Base-by-base conservation (phyloP, 2,113 vertebrate species). In the Cinclus mexicanus region DNA sequence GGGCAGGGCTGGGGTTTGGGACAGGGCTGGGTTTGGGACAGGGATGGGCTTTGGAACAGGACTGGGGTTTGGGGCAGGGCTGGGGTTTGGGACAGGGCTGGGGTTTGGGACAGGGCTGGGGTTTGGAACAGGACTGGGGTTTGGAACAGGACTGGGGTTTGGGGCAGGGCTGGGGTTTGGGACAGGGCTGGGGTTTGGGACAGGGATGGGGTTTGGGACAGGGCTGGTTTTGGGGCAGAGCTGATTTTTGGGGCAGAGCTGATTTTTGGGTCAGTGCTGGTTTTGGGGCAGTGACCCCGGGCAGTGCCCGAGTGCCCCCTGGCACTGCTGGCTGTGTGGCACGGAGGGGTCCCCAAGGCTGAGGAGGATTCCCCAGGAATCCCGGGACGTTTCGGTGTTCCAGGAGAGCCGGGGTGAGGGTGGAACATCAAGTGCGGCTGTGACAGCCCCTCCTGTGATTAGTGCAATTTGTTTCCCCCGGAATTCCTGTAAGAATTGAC, bases 391-490 rank as follows among this genome's bases (percentile, higher is more conserved):
- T 21, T 14, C 4, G 19, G 52, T 11, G 52, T 28, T 31, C 17
- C 17, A 8, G 29, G 55, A 8, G 7, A 3, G 12, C 16, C 16
- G 26, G 50, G 41, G 2, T 3, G 42, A 68, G 61, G 0, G 7
- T 6, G 4, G 18, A n/a, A 3, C 25, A 3, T 7, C 2, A 46
- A 24, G 2, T 4, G 15, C 23, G 44, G 88, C 86, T 1, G 0
- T 25, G 79, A 14, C 89, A 55, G 12, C 87, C 39, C 59, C 89
- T 59, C 67, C 92, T 44, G 25, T 52, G 55, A 86, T 94, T 41
- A 74, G 53, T 6, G 86, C 93, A 42, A 57, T 96, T 96, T 95
- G 94, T 92, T 88, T 81, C 88, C 84, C 83, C 83, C 53, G 88
- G 46, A 68, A 63, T 68, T 31, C 70, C 93, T 89, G 88, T 68